A percentile compares a stretch with the other conserved stretches of the same genome.
phyloP scores from a whole-genome alignment of 2,888 invertebrate genomes.

The Drosophila cognata region DNA sequence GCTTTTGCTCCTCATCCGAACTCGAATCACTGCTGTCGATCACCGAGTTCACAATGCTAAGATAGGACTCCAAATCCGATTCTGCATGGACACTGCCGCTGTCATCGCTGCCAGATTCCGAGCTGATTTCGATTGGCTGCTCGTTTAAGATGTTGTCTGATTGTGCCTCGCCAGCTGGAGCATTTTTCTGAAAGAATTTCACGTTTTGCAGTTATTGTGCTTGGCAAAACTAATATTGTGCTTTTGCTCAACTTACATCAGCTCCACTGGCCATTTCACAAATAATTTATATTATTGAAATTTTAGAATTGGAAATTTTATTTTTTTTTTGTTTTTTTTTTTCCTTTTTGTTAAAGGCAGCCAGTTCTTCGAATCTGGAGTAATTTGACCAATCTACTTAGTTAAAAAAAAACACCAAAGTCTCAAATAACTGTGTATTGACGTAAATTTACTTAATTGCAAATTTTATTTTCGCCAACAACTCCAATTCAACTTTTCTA shows the following conservation, averaged over 20 bases:
- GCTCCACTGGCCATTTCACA: constrained; percentile 45
- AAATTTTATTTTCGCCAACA: neutral
- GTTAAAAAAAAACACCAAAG: neutral
- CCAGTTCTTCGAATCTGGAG: neutral
- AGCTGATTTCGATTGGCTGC: constrained; percentile 52
- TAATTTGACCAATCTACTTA: neutral
- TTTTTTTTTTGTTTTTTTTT: neutral
- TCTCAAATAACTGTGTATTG: neutral
- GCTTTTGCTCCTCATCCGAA: constrained; percentile 11
- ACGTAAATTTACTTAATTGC: neutral
- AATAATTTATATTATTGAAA: constrained; percentile 6
- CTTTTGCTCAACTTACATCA: constrained; percentile 23
- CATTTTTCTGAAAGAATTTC: constrained; percentile 17
- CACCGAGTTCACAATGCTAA: constrained; percentile 27
- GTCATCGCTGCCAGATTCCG: constrained; percentile 34
- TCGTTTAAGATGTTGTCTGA: constrained; percentile 38
- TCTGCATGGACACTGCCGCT: constrained; percentile 1
- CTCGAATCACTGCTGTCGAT: constrained; percentile 21
- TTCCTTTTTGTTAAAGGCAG: neutral
- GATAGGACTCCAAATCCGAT: constrained; percentile 14
- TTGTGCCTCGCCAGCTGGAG: constrained; percentile 33
- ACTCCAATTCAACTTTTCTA: neutral
- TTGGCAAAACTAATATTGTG: neutral
- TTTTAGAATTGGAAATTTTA: neutral
- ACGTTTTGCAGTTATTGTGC: neutral